A percentile compares a stretch with the other conserved stretches of the same genome.
These are phyloP conservation scores for Aphodius granarius DNA, from an alignment of 2,888 invertebrate genomes.

Conservation along the genomic window DNA sequence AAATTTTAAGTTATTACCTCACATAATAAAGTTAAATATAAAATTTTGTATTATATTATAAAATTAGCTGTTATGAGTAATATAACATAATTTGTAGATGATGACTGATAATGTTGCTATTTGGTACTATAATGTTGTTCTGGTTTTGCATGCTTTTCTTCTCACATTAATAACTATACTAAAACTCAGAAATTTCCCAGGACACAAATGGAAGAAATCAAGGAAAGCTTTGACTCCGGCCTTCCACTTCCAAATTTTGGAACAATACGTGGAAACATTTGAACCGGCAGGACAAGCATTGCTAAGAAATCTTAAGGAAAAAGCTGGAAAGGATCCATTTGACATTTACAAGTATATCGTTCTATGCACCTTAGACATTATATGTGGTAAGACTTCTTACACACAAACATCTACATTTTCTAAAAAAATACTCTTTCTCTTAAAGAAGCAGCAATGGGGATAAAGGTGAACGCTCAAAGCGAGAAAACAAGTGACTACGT, in stretches of 20 bases:
- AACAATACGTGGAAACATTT: slow-evolving; percentile 48
- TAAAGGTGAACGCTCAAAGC: slow-evolving; percentile 70
- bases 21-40: too few relatives aligned
- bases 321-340: slow-evolving; percentile 39
- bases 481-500: slow-evolving; percentile 72
- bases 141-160: too few relatives aligned
- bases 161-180: too few relatives aligned
- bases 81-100: too few relatives aligned
- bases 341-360: slow-evolving; percentile 25
- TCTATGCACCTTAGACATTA: slow-evolving; percentile 28
- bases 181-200: not conserved
- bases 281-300: slow-evolving; percentile 21
- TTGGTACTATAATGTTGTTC: too few relatives aligned
- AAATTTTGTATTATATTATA: too few relatives aligned
- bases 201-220: slow-evolving; percentile 45
- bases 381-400: slow-evolving; percentile 22
- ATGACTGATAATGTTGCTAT: too few relatives aligned
- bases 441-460: slow-evolving; percentile 84
- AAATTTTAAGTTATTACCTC: too few relatives aligned
- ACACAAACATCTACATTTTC: not conserved
- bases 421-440: slow-evolving; percentile 35
- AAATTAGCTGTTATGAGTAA: too few relatives aligned
- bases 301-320: slow-evolving; percentile 1
- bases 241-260: slow-evolving; percentile 51
- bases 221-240: slow-evolving; percentile 52